phyloP scores from a whole-genome alignment of 2,113 vertebrate genomes.

The Damaliscus lunatus region DNA sequence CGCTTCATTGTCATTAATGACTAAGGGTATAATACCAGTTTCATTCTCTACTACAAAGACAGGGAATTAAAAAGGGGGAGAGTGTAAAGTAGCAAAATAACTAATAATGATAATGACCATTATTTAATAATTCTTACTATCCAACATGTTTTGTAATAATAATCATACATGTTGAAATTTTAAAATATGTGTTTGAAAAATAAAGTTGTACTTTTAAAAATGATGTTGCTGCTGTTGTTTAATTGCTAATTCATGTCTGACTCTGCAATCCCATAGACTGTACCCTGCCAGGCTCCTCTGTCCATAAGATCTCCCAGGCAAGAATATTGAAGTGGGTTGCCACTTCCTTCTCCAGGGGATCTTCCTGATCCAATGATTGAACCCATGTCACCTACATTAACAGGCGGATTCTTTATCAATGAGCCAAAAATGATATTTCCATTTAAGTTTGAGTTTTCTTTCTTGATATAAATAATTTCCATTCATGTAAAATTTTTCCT shows the following conservation, averaged over 20 bases:
- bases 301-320: background rate
- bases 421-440: background rate
- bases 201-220: background rate
- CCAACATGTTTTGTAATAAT: background rate
- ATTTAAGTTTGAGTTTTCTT: background rate
- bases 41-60: background rate
- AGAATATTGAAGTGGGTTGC: background rate
- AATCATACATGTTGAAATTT: background rate
- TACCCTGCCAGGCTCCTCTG: background rate
- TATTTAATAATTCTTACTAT: background rate
- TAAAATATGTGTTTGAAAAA: background rate
- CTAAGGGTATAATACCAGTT: rapidly evolving
- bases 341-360: background rate
- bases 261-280: background rate
- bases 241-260: background rate
- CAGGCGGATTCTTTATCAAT: background rate
- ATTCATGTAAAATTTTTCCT: background rate
- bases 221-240: background rate
- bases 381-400: background rate
- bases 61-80: background rate
- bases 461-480: background rate
- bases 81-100: background rate
- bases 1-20: background rate
- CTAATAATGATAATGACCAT: background rate
- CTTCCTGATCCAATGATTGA: background rate